phyloP scores from a whole-genome alignment of 2,113 vertebrate species.

The Bubalus kerabau region DNA sequence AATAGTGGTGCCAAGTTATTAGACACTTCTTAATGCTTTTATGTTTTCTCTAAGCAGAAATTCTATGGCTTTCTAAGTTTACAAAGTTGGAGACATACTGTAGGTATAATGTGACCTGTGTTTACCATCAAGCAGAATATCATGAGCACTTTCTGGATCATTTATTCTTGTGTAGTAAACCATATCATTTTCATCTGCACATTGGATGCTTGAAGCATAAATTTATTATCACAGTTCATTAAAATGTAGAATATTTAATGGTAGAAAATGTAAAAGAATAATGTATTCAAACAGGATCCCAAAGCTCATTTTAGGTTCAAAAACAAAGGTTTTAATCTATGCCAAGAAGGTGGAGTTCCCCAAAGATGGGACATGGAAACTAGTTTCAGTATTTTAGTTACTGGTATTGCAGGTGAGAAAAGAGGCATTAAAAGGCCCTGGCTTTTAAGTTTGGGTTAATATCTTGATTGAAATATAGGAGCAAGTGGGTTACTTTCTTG shows the following conservation, averaged over 20 bases:
- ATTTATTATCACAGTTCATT: background rate
- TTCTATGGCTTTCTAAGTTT: background rate
- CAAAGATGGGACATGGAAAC: background rate
- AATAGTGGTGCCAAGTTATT: background rate
- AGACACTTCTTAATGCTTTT: background rate
- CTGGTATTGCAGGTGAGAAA: background rate
- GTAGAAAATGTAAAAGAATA: background rate
- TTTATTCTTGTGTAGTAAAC: conserved; percentile 13
- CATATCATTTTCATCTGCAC: conserved; percentile 10
- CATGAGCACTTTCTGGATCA: background rate
- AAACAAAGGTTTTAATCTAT: conserved; percentile 1
- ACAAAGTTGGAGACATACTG: background rate
- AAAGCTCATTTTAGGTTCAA: background rate
- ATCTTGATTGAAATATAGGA: background rate
- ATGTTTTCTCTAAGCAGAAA: background rate
- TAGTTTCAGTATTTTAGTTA: background rate
- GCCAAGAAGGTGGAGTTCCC: background rate
- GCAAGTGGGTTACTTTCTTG: background rate
- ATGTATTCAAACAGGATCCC: background rate
- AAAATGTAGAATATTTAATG: conserved; percentile 18
- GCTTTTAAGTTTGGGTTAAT: background rate
- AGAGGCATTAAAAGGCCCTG: background rate
- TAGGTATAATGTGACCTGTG: background rate
- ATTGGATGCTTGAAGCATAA: conserved; percentile 29
- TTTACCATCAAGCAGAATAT: background rate